phyloP scores from a whole-genome alignment of 2,113 vertebrate genomes.

The Nibea albiflora region DNA sequence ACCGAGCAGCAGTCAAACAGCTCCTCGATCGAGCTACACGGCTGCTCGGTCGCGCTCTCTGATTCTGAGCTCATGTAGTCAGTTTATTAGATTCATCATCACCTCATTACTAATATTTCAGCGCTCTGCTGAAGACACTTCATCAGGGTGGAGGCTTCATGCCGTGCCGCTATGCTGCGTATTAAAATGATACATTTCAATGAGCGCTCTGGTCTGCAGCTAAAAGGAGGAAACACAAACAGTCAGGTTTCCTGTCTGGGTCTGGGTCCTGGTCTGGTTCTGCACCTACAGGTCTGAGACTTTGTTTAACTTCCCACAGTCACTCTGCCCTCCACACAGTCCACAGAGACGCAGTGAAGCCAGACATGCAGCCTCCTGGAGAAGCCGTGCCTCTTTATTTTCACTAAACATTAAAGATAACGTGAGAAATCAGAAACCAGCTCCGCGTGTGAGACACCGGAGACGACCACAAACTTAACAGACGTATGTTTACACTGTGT shows the following conservation, averaged over 20 bases:
- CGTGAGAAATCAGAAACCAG: constrained; percentile 2
- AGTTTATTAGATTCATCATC: too few species aligned
- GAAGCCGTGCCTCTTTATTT: neutral
- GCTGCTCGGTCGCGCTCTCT: too few species aligned
- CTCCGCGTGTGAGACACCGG: neutral
- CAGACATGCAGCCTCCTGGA: constrained; percentile 24
- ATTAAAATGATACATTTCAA: neutral
- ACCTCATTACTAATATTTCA: too few species aligned
- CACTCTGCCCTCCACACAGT: neutral
- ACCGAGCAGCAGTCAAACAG: too few species aligned
- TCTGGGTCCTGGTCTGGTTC: constrained; percentile 28
- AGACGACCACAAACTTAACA: neutral
- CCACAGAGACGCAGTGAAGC: constrained; percentile 12
- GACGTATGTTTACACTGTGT: neutral
- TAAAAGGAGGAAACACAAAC: constrained; percentile 25
- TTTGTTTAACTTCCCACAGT: constrained; percentile 58
- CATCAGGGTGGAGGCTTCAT: neutral
- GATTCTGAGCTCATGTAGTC: too few species aligned
- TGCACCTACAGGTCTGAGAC: constrained; percentile 8
- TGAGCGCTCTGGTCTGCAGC: neutral
- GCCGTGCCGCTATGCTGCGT: neutral
- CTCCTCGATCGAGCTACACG: too few species aligned
- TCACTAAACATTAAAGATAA: neutral
- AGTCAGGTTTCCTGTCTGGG: constrained; percentile 44
- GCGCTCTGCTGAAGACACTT: neutral